A percentile compares a stretch with the other conserved stretches of the same genome.
These are phyloP conservation scores for Harpagifer antarcticus DNA, from an alignment of 2,797 vertebrate species.

Conservation along the genomic window DNA sequence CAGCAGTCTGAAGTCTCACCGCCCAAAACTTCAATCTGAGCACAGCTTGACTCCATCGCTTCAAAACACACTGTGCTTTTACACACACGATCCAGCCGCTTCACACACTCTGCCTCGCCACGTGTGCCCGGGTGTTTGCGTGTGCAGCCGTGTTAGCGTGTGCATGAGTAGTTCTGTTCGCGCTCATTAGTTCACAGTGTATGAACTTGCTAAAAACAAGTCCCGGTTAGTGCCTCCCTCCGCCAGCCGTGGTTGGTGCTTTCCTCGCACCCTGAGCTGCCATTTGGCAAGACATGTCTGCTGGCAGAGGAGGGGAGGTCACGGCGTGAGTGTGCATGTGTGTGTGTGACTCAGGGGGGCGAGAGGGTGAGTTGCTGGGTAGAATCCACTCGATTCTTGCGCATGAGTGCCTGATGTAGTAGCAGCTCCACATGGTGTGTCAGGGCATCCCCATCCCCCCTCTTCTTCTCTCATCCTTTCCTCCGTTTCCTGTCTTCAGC, in stretches of 20 bases:
- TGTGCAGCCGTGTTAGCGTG: conserved; percentile 2
- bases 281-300: conserved; percentile 68
- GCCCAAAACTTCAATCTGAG: conserved; percentile 64
- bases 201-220: conserved; percentile 82
- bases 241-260: conserved; percentile 50
- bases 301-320: conserved; percentile 61
- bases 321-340: conserved; percentile 45
- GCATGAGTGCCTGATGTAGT: conserved; percentile 67
- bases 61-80: conserved; percentile 38
- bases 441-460: conserved; percentile 41
- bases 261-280: conserved; percentile 65
- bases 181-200: conserved; percentile 77
- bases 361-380: conserved; percentile 76
- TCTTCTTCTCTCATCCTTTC: conserved; percentile 1
- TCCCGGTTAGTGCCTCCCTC: conserved; percentile 35
- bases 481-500: conserved; percentile 25
- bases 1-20: conserved; percentile 49
- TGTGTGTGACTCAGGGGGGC: conserved; percentile 24
- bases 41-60: conserved; percentile 72
- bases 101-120: conserved; percentile 20
- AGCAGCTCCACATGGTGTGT: conserved; percentile 65
- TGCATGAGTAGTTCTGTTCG: conserved; percentile 67
- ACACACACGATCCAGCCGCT: conserved; percentile 18
- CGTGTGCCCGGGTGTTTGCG: conserved; percentile 9
- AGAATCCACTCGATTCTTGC: conserved; percentile 67